Conservation (phyloP, 2,797 vertebrate species). For the Amphiprion clarkii region DNA sequence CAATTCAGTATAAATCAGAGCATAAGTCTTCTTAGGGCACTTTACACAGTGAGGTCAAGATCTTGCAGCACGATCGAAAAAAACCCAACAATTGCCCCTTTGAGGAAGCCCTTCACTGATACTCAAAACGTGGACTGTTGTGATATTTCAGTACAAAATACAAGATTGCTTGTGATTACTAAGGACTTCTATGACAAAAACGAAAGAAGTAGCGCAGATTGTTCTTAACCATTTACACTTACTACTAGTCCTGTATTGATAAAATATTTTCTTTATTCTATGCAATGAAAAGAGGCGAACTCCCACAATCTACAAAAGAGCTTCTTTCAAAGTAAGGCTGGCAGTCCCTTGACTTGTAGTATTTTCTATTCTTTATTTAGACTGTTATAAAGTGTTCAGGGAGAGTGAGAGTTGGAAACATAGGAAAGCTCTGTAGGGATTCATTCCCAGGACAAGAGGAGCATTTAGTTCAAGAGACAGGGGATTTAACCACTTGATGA, state of each 20-base stretch:
- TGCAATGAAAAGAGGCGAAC: constrained; percentile 19
- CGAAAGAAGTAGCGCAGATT: not conserved
- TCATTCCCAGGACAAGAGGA: constrained; percentile 44
- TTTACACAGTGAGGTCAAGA: too few relatives aligned
- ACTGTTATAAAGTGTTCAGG: constrained; percentile 29
- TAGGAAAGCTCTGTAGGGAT: constrained; percentile 49
- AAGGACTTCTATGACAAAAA: not conserved
- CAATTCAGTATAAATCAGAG: not conserved
- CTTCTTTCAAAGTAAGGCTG: not conserved
- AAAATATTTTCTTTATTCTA: constrained; percentile 7
- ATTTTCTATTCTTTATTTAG: constrained; percentile 50
- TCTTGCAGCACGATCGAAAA: too few relatives aligned
- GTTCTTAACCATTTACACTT: not conserved
- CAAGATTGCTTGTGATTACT: not conserved
- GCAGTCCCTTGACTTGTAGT: constrained; percentile 26
- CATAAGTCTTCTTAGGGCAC: too few relatives aligned
- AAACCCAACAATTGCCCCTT: too few relatives aligned
- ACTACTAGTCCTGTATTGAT: not conserved
- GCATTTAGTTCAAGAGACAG: constrained; percentile 49
- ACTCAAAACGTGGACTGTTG: not conserved
- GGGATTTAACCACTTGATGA: constrained; percentile 51
- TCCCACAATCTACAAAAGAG: not conserved
- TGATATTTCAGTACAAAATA: not conserved
- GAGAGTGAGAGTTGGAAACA: constrained; percentile 37
- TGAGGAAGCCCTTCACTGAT: too few relatives aligned